phyloP scores from a whole-genome alignment of 2,113 vertebrate species.

The Aplodontia rufa region DNA sequence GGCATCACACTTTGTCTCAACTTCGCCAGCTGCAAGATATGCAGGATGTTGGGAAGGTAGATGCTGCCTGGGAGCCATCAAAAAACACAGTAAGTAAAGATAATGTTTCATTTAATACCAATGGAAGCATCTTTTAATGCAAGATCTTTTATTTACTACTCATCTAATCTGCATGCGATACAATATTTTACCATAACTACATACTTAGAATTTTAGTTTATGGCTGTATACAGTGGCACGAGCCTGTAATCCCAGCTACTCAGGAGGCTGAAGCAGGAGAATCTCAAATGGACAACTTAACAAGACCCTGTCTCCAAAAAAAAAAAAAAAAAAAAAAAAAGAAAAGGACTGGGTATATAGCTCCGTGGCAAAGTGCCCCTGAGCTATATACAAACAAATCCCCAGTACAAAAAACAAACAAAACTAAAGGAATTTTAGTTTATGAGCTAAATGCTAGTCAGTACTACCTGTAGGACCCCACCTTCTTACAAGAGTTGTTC shows the following conservation, averaged over 20 bases:
- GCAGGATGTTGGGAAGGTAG: slow-evolving; percentile 99
- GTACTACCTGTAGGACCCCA: not conserved
- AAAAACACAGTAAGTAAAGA: slow-evolving; percentile 96
- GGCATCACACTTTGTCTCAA: slow-evolving; percentile 98
- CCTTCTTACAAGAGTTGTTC: slow-evolving; percentile 18
- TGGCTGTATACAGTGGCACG: not conserved
- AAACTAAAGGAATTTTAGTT: not conserved
- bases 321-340: too few species aligned
- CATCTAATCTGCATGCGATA: slow-evolving; percentile 5
- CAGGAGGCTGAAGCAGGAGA: too few species aligned
- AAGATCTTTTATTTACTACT: slow-evolving; percentile 8
- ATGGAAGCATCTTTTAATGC: not conserved
- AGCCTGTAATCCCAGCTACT: too few species aligned
- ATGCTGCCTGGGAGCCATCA: slow-evolving; percentile 97
- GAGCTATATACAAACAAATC: too few species aligned
- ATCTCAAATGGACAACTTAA: too few species aligned
- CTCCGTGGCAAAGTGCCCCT: too few species aligned
- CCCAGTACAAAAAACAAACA: too few species aligned
- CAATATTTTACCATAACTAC: slow-evolving; percentile 10
- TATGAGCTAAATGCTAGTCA: not conserved
- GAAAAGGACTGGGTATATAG: too few species aligned
- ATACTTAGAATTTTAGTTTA: not conserved
- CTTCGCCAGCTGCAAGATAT: slow-evolving; percentile 99
- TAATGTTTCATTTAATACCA: slow-evolving; percentile 57
- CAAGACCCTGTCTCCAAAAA: too few species aligned